These are phyloP conservation scores for Drosophila trapezifrons DNA, from an alignment of 1,140 invertebrate genomes.

Conservation along the genomic window DNA sequence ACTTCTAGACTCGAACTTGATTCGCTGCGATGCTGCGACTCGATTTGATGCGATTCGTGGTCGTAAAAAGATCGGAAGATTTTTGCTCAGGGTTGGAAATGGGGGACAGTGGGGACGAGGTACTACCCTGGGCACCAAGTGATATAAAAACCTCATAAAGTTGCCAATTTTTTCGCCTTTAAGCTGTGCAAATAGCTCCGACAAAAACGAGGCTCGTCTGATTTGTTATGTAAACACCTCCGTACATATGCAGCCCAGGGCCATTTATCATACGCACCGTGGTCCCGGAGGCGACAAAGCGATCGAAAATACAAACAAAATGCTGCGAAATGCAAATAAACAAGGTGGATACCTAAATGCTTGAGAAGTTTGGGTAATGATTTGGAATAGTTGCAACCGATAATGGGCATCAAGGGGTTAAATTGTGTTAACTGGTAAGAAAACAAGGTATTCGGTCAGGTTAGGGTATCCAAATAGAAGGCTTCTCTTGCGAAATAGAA, in stretches of 20 bases:
- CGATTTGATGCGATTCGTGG: slow-evolving; percentile 35
- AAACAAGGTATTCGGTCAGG: not conserved
- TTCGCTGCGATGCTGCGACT: slow-evolving; percentile 18
- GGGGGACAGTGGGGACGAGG: not conserved
- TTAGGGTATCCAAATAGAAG: slow-evolving; percentile 6
- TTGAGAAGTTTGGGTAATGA: slow-evolving; percentile 35
- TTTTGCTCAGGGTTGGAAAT: slow-evolving; percentile 34
- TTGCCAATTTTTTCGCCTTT: slow-evolving; percentile 45
- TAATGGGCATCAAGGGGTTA: slow-evolving; percentile 10
- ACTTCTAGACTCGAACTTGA: slow-evolving; percentile 38
- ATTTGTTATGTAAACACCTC: slow-evolving; percentile 56
- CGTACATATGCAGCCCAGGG: slow-evolving; percentile 33
- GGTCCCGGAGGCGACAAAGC: slow-evolving; percentile 51
- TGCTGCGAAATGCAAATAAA: slow-evolving; percentile 56
- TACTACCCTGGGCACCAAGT: slow-evolving; percentile 42
- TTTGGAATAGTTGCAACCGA: slow-evolving; percentile 29
- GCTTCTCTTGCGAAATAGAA: not conserved
- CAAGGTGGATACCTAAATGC: slow-evolving; percentile 18
- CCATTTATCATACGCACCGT: slow-evolving; percentile 72
- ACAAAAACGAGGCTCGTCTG: slow-evolving; percentile 48
- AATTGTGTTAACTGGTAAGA: slow-evolving; percentile 6
- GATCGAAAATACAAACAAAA: slow-evolving; percentile 42
- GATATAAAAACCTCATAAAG: slow-evolving; percentile 40
- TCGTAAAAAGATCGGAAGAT: slow-evolving; percentile 36
- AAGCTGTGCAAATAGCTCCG: slow-evolving; percentile 60